phyloP scores from a whole-genome alignment of 2,113 vertebrate genomes.

The Tapirus terrestris region DNA sequence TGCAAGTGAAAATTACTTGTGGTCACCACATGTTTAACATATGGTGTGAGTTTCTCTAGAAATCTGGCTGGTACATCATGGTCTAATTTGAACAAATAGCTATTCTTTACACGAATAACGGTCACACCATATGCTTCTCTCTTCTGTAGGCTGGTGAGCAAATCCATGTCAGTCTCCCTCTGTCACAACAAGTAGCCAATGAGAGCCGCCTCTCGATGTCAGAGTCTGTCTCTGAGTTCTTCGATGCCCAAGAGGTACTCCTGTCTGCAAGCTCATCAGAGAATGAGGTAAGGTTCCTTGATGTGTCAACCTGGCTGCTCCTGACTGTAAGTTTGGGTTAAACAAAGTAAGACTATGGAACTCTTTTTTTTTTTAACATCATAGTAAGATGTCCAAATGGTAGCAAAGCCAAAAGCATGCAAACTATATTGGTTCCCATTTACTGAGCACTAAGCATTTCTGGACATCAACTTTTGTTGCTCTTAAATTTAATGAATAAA shows the following conservation, averaged over 20 bases:
- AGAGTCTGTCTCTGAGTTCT: constrained; percentile 99
- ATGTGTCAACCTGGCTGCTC: not conserved
- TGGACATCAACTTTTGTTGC: not conserved
- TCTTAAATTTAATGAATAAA: constrained; percentile 28
- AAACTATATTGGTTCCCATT: not conserved
- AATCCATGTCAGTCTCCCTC: constrained; percentile 94
- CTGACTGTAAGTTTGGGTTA: not conserved
- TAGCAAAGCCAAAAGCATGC: not conserved
- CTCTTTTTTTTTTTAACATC: not conserved
- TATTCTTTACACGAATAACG: not conserved
- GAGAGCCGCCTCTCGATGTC: constrained; percentile 99
- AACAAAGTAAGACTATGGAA: not conserved
- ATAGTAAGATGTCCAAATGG: not conserved
- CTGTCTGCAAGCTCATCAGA: constrained; percentile 98
- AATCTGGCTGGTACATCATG: not conserved
- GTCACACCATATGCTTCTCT: constrained; percentile 18
- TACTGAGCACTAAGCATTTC: not conserved
- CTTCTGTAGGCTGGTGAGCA: constrained; percentile 91
- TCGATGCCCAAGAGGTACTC: constrained; percentile 99
- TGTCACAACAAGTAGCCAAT: constrained; percentile 97
- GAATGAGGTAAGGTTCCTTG: constrained; percentile 92
- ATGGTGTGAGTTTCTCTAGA: constrained; percentile 13
- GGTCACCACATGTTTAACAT: not conserved
- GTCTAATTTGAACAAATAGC: not conserved
- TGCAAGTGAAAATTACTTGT: not conserved